Evolutionary conservation across 92 coral and sea anemone genomes (phyloP).

Genomic region (Paragorgia papillata): DNA sequence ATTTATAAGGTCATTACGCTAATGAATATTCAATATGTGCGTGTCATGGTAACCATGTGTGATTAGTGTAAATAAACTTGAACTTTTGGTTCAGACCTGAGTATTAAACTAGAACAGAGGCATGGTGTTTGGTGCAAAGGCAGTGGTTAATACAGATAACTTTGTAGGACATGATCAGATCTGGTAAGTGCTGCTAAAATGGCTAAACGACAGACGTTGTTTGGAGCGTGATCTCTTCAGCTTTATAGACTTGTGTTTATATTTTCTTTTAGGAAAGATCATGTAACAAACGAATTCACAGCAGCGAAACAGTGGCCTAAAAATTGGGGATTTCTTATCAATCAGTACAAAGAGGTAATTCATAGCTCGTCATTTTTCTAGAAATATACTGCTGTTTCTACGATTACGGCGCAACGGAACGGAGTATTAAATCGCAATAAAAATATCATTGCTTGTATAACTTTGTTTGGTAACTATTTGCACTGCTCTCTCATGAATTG

Average conservation of each 20-base stretch:
- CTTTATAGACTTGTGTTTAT: neutral
- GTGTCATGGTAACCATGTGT: slow-evolving; percentile 27
- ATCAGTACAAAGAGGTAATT: slow-evolving; percentile 80
- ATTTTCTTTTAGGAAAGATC: slow-evolving; percentile 81
- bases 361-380: neutral
- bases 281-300: slow-evolving; percentile 85
- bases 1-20: too few relatives aligned
- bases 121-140: slow-evolving; percentile 87
- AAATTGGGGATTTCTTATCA: slow-evolving; percentile 95
- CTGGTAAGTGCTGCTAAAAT: slow-evolving; percentile 66
- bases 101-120: neutral
- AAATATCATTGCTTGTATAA: too few relatives aligned
- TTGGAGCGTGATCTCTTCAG: too few relatives aligned
- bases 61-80: slow-evolving; percentile 7
- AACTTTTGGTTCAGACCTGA: neutral
- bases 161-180: slow-evolving; percentile 97
- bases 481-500: too few relatives aligned
- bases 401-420: too few relatives aligned
- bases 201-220: neutral
- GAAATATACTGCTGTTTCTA: too few relatives aligned
- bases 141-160: slow-evolving; percentile 65
- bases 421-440: too few relatives aligned
- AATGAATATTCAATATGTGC: neutral
- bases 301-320: slow-evolving; percentile 91
- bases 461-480: too few relatives aligned